phyloP scores from a whole-genome alignment of 2,797 vertebrate genomes.

The Chrosomus eos region DNA sequence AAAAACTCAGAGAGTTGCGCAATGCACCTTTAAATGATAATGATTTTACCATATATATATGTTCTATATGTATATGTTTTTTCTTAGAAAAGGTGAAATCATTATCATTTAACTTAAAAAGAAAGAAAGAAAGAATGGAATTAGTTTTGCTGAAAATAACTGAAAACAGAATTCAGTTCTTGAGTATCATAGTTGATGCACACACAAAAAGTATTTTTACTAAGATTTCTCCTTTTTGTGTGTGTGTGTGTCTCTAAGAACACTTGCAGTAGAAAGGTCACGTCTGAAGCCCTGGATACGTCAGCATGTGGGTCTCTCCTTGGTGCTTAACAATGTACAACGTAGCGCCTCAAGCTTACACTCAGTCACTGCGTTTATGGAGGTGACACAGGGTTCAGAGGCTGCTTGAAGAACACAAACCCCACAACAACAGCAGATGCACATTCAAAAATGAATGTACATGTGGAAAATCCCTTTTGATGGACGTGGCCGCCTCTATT shows the following conservation, averaged over 20 bases:
- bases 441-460: conserved; percentile 23
- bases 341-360: conserved; percentile 50
- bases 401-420: conserved; percentile 63
- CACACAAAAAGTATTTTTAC: not conserved
- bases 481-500: not conserved
- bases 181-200: not conserved
- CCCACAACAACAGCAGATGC: conserved; percentile 55
- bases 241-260: conserved; percentile 22
- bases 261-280: conserved; percentile 55
- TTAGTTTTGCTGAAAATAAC: not conserved
- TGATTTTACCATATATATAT: no score
- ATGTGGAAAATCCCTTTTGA: conserved; percentile 30
- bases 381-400: conserved; percentile 71
- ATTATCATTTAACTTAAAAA: not conserved
- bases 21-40: no score
- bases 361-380: conserved; percentile 60
- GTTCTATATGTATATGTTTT: no score
- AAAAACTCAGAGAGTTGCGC: no score
- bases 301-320: conserved; percentile 1
- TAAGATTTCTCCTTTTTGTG: not conserved
- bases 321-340: conserved; percentile 38
- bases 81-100: not conserved
- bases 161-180: not conserved
- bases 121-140: not conserved
- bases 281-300: conserved; percentile 27